phyloP scores from a whole-genome alignment of 1,140 invertebrate genomes.

The Cherax quadricarinatus region DNA sequence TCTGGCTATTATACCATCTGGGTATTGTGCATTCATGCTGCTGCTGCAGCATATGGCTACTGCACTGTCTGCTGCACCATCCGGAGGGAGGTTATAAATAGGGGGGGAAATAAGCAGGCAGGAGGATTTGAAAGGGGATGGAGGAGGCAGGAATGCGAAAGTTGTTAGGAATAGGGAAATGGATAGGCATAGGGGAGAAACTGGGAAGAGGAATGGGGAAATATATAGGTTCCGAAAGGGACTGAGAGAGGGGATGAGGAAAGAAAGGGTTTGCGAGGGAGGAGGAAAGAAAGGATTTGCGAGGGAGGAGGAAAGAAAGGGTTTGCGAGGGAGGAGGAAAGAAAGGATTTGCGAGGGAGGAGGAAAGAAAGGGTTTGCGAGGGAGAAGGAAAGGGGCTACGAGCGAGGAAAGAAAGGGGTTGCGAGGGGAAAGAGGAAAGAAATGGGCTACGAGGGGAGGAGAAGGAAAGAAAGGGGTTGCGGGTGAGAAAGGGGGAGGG shows the following conservation, averaged over 20 bases:
- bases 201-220: neutral
- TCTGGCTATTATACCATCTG: too few species aligned
- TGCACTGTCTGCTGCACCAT: too few species aligned
- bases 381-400: neutral
- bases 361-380: neutral
- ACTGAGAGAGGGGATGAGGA: neutral
- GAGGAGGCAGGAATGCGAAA: too few species aligned
- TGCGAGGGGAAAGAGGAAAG: neutral
- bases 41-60: too few species aligned
- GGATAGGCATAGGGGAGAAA: neutral
- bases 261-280: neutral
- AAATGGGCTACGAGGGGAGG: neutral
- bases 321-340: neutral
- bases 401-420: neutral
- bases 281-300: neutral
- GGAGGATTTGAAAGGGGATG: too few species aligned
- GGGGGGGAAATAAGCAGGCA: too few species aligned
- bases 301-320: neutral
- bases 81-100: too few species aligned
- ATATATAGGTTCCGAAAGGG: neutral
- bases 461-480: neutral
- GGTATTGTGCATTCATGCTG: too few species aligned
- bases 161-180: neutral
- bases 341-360: neutral
- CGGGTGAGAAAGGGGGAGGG: too few species aligned